Base-by-base conservation (phyloP, 2,888 invertebrate genomes). In the Pristionchus fissidentatus region DNA sequence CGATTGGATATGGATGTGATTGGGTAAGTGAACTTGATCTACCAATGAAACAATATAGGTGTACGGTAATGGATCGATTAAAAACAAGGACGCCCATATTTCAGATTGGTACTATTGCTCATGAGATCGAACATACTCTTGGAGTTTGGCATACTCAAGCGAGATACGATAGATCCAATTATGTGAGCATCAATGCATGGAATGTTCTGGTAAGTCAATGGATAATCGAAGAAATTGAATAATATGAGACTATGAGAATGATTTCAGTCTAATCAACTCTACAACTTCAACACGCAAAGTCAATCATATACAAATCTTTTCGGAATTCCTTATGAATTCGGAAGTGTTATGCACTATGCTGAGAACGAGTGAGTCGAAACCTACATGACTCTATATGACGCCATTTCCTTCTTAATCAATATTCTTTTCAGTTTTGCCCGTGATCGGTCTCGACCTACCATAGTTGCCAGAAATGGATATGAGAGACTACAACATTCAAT, bases 1-100 rank as follows among this genome's bases (percentile, higher is more conserved):
- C 83, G n/a, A 83, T 83, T 32, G 83, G 83, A 83, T 49, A 73
- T 55, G 83, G 83, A 41, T 83, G 83, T 73, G 83, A 83, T 55
- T 73, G 70, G 83, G 83, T 83, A 22, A 70, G 70, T 38, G n/a
- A n/a, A n/a, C n/a, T n/a, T n/a, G n/a, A n/a, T n/a, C n/a, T n/a
- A n/a, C n/a, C n/a, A n/a, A n/a, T n/a, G n/a, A n/a, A n/a, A n/a
- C n/a, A n/a, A n/a, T n/a, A n/a, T n/a, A n/a, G n/a, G n/a, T 15
- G 15, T n/a, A n/a, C n/a, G n/a, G n/a, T n/a, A n/a, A n/a, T n/a
- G n/a, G n/a, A n/a, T n/a, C n/a, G n/a, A n/a, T n/a, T n/a, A n/a
- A n/a, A n/a, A n/a, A 46, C 15, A 19, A n/a, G n/a, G 43, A 10
- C 38, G 73, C n/a, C n/a, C 15, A 49, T 13, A 26, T n/a, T 5